These are phyloP conservation scores for Limnephilus auricula DNA, from an alignment of 2,888 invertebrate species.

Conservation along the genomic window DNA sequence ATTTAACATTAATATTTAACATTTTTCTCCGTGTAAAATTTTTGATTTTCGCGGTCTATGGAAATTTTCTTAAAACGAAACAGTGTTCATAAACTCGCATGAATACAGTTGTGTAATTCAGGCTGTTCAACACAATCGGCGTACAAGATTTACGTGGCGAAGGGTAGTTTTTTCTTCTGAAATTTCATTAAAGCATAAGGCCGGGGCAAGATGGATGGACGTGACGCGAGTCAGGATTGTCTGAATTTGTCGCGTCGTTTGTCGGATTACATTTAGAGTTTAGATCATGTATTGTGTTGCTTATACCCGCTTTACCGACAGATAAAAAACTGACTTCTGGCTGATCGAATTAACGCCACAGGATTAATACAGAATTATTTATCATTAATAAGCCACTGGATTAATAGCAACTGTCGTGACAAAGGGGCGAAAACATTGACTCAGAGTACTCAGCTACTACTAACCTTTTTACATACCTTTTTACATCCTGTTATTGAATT, in stretches of 20 bases:
- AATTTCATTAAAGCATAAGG: conserved; percentile 20
- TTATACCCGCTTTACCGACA: not conserved
- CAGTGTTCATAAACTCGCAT: not conserved
- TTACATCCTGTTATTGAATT: no score
- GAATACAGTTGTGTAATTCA: not conserved
- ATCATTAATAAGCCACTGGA: not conserved
- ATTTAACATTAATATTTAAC: no score
- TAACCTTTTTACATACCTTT: no score
- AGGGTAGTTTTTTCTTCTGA: conserved; percentile 2
- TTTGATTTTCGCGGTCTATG: not conserved
- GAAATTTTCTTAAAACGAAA: not conserved
- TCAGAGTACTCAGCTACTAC: no score
- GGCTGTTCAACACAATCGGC: conserved; percentile 9
- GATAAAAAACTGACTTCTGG: not conserved
- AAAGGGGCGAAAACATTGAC: not conserved
- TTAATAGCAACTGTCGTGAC: no score
- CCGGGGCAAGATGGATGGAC: conserved; percentile 11
- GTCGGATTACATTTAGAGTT: not conserved
- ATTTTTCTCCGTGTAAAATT: no score
- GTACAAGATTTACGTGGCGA: conserved; percentile 51
- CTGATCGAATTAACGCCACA: not conserved
- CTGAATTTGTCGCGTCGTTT: conserved; percentile 22
- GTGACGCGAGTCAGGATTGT: not conserved
- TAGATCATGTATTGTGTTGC: not conserved
- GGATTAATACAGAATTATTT: not conserved